Percentiles rank a stretch among this genome's conserved stretches.
These are phyloP conservation scores for Lates japonicus DNA, from an alignment of 2,797 vertebrate genomes.

Conservation along the genomic window DNA sequence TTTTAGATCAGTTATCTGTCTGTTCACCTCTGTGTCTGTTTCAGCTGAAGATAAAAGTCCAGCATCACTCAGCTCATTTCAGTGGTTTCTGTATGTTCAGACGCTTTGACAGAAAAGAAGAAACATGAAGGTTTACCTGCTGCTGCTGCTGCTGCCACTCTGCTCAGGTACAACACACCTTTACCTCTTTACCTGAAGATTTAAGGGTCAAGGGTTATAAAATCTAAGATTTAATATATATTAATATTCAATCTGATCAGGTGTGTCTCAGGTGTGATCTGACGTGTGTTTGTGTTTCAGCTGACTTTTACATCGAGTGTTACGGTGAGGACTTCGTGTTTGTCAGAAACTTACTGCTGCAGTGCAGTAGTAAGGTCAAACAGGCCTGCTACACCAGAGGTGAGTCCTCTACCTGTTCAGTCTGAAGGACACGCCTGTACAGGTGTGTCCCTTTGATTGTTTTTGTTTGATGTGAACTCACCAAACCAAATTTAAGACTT, in stretches of 20 bases:
- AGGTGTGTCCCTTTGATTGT: neutral
- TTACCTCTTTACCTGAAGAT: neutral
- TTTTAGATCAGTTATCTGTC: slow-evolving; percentile 17
- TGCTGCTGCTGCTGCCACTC: slow-evolving; percentile 56
- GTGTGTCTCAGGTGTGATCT: neutral
- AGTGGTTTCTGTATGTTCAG: neutral
- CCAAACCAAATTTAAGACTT: too few species aligned
- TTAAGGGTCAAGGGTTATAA: too few species aligned
- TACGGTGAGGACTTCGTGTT: slow-evolving; percentile 75
- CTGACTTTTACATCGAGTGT: slow-evolving; percentile 71
- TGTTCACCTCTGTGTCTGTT: slow-evolving; percentile 11
- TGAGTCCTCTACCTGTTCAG: slow-evolving; percentile 25
- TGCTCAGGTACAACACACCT: slow-evolving; percentile 54
- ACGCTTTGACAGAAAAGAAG: neutral
- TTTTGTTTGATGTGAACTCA: neutral
- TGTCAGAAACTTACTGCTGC: slow-evolving; percentile 66
- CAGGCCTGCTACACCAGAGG: slow-evolving; percentile 84
- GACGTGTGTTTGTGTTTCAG: slow-evolving; percentile 54
- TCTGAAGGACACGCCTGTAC: neutral
- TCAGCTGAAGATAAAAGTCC: slow-evolving; percentile 33
- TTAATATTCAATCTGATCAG: neutral
- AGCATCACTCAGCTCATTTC: neutral
- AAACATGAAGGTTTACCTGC: slow-evolving; percentile 62
- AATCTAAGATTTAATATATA: too few species aligned
- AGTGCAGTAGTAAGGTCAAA: slow-evolving; percentile 59